These are phyloP conservation scores for Buathra laborator DNA, from an alignment of 2,888 invertebrate species.

Conservation along the genomic window DNA sequence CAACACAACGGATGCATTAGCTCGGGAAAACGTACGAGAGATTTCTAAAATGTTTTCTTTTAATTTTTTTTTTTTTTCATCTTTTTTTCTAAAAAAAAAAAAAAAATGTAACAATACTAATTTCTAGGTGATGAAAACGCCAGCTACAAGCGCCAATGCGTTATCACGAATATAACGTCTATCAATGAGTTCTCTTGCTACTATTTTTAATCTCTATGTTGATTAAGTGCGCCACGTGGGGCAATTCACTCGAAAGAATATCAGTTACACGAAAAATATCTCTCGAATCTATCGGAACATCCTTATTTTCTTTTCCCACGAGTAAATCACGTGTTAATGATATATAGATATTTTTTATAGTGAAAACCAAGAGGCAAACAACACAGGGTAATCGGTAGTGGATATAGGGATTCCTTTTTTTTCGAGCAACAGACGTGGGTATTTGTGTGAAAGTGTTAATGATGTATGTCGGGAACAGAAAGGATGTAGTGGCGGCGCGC, in stretches of 20 bases:
- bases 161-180: constrained; percentile 77
- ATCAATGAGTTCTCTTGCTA: constrained; percentile 79
- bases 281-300: constrained; percentile 30
- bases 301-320: neutral
- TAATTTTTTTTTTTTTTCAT: constrained; percentile 26
- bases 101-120: constrained; percentile 50
- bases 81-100: constrained; percentile 36
- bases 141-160: constrained; percentile 71
- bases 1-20: constrained; percentile 80
- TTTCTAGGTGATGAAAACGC: constrained; percentile 65
- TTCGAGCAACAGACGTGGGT: constrained; percentile 63
- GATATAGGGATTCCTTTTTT: constrained; percentile 44
- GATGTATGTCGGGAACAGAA: constrained; percentile 38
- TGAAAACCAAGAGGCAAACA: constrained; percentile 84
- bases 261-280: constrained; percentile 17
- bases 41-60: constrained; percentile 47
- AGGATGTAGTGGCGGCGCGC: constrained; percentile 47
- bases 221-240: constrained; percentile 30
- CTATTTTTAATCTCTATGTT: constrained; percentile 35
- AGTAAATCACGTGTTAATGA: constrained; percentile 54
- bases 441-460: constrained; percentile 59
- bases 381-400: constrained; percentile 75
- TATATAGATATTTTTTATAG: constrained; percentile 59
- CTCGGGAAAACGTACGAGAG: constrained; percentile 69
- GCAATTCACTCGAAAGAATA: constrained; percentile 37